Evolutionary conservation across 1,140 invertebrate species (phyloP), one percentile per base, ranked within the genome.

Genomic region (Eurosta solidaginis): DNA sequence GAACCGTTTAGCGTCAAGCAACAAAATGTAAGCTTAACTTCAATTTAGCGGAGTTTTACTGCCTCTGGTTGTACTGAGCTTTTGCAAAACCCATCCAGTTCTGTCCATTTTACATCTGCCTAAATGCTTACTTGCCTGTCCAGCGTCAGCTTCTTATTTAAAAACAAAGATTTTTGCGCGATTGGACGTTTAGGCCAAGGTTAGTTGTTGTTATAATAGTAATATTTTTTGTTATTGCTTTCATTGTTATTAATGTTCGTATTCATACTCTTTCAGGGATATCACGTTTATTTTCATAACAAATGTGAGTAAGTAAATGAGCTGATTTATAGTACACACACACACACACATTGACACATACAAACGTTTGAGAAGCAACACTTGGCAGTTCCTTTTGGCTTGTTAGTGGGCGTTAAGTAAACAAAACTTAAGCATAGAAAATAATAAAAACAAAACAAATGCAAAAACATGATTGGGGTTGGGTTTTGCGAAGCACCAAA

Each of bases 171-270:
- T 68, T 68, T 68, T 68, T 68, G 40, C 40, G 59, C 59, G 59
- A 42, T 68, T 68, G 9, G 36, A 68, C 59, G 59, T 68, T 68
- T 68, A 40, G 59, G 59, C 59, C 59, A 68, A 68, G 59, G 59
- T 68, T 20, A 68, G 59, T 40, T 40, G 59, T 68, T 68, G 59
- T 9, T 40, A 33, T 33, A 17, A 17, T 59, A 5, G 3, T 54
- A 54, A 33, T 33, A 29, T 33, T 59, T 10, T n/a, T 22, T 7
- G 1, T 52, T 52, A 4, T 54, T 54, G 50, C 20, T 20, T 40
- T 68, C 33, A 20, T 68, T 68, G 33, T 68, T 68, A 42, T 7
- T 68, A 29, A 22, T 25, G 59, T 6, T 40, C 59, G 10, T 29
- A 29, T 20, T 17, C 33, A 68, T 33, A 68, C n/a, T 68, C 59